Conservation (phyloP, 2,113 vertebrate genomes). For the Glaucomys volans region DNA sequence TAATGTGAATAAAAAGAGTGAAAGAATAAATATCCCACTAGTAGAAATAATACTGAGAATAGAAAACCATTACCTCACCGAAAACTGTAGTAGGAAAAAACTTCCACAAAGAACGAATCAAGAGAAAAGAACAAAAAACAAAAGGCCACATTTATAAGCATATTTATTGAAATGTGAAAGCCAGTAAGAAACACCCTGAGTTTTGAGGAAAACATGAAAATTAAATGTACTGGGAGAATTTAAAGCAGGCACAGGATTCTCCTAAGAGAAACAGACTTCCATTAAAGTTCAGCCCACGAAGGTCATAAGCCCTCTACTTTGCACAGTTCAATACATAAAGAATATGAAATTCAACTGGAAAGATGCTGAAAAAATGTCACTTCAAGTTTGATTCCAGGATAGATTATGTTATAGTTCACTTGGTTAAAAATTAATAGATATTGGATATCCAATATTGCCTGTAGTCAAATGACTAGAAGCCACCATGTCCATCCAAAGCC, state of each 20-base stretch:
- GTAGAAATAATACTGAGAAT: not conserved
- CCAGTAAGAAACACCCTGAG: not conserved
- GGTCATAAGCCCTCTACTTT: not conserved
- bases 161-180: constrained; percentile 31
- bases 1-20: not conserved
- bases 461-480: not conserved
- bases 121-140: not conserved
- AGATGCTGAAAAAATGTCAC: not conserved
- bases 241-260: not conserved
- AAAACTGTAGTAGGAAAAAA: not conserved
- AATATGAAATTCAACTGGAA: not conserved
- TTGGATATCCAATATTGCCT: not conserved
- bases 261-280: not conserved
- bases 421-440: not conserved
- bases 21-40: not conserved
- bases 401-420: not conserved
- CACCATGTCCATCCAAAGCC: not conserved
- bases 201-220: not conserved
- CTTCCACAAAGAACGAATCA: not conserved
- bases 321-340: not conserved
- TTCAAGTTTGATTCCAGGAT: not conserved
- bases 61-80: not conserved
- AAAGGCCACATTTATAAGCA: not conserved
- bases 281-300: not conserved
- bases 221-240: not conserved